These are phyloP conservation scores for Labrus mixtus DNA, from an alignment of 2,113 vertebrate genomes.

Conservation along the genomic window DNA sequence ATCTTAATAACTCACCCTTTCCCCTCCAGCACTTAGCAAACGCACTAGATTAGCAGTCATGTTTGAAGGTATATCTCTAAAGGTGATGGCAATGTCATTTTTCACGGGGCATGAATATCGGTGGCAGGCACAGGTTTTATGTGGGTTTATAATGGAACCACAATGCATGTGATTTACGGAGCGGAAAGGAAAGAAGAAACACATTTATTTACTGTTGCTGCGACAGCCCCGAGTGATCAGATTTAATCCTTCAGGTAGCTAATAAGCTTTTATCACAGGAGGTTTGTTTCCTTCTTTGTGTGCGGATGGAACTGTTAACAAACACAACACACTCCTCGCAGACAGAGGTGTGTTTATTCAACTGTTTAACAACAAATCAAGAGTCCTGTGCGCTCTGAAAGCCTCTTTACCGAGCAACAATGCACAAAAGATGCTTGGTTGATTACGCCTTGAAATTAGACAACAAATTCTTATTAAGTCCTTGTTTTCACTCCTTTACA, in stretches of 20 bases:
- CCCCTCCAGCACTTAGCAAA: constrained; percentile 61
- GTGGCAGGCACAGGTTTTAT: constrained; percentile 43
- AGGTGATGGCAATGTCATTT: constrained; percentile 72
- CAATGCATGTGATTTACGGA: constrained; percentile 58
- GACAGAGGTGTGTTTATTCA: constrained; percentile 48
- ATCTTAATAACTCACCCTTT: constrained; percentile 91
- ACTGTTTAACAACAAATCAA: constrained; percentile 48
- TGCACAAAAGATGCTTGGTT: constrained; percentile 35
- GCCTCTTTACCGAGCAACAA: constrained; percentile 35
- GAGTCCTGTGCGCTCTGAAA: constrained; percentile 40
- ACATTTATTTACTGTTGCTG: constrained; percentile 57
- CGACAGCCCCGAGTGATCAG: constrained; percentile 43
- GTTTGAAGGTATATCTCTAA: constrained; percentile 68
- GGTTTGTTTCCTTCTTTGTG: constrained; percentile 54
- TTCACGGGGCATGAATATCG: constrained; percentile 44
- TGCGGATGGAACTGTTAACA: constrained; percentile 40
- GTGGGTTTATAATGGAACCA: constrained; percentile 36
- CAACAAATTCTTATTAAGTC: constrained; percentile 36
- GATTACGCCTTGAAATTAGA: constrained; percentile 45
- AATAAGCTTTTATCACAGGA: constrained; percentile 66
- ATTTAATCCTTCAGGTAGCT: constrained; percentile 67
- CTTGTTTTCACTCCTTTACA: constrained; percentile 14
- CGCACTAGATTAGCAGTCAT: constrained; percentile 58
- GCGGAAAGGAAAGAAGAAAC: constrained; percentile 41
- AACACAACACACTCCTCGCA: constrained; percentile 4